Evolutionary conservation across 1,140 invertebrate genomes (phyloP), one percentile per base, ranked within the genome.

Genomic region (Contarinia nasturtii): DNA sequence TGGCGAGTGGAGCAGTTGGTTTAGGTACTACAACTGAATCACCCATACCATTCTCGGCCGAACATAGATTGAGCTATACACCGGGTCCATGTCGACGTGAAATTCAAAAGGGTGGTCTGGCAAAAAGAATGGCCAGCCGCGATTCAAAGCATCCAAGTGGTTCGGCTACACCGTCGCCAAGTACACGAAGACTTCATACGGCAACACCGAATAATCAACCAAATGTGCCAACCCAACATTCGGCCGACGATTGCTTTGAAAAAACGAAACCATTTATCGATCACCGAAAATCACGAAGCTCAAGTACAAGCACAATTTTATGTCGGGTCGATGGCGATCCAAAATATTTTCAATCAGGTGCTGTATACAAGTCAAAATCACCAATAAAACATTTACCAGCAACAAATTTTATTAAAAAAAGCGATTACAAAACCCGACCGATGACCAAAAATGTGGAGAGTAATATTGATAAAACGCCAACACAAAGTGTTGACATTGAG

Each of bases 251-350:
- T 46, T 37, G 41, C 40, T 20, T 43, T 20, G 12, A 40, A 8
- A 49, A 19, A 38, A 33, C 37, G 5, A 46, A 17, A 33, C n/a
- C n/a, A 12, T 14, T 11, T 41, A 5, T 17, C 20, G 46, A 4
- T 18, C 15, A 42, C n/a, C 37, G 41, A 44, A 49, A 49, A 46
- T 43, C 36, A 22, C 45, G 48, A 46, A 49, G 48, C 36, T 34
- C 40, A 41, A 49, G 48, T 20, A 33, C 48, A 12, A 49, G 44
- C 33, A 41, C 44, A n/a, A 41, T 42, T 36, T 34, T 46, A 49
- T 7, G 11, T 11, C 27, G 27, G 10, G 27, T 47, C 33, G 20
- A 47, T 41, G 17, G 22, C 37, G 34, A 41, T 22, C n/a, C 21
- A 41, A n/a, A 27, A 11, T 17, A 37, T 47, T 37, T 15, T 46